Evolutionary conservation across 2,113 vertebrate genomes (phyloP).

Genomic region (Lepus timidus): DNA sequence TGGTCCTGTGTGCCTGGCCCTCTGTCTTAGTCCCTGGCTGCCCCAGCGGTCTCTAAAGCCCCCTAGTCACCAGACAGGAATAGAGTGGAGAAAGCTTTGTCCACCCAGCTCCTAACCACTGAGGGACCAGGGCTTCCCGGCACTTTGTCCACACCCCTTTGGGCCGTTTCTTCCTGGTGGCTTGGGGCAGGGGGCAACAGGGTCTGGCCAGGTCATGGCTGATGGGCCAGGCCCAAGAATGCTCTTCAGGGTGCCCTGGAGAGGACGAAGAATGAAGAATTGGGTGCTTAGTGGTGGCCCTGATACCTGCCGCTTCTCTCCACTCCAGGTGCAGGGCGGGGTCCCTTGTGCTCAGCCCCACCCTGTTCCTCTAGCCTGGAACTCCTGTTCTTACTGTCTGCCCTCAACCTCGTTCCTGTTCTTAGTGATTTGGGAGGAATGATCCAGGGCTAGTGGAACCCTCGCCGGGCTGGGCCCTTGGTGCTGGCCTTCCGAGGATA

Average conservation of each 20-base stretch:
- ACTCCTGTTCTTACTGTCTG: conserved; percentile 53
- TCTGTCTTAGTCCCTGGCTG: background rate
- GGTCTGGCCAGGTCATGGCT: background rate
- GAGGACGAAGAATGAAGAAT: background rate
- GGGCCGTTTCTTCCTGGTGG: background rate
- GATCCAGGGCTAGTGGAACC: background rate
- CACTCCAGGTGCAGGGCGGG: conserved; percentile 46
- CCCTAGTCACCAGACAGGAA: background rate
- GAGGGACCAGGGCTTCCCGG: background rate
- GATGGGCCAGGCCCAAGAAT: background rate
- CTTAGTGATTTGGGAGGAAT: background rate
- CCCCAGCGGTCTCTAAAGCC: conserved; percentile 11
- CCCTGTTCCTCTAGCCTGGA: background rate
- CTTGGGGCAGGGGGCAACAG: background rate
- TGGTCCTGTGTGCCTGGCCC: background rate
- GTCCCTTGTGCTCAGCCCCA: background rate
- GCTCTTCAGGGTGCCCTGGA: background rate
- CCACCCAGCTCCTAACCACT: background rate
- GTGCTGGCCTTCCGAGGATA: background rate
- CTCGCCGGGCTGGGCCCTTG: background rate
- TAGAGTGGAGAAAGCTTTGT: background rate
- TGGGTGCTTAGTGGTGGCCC: background rate
- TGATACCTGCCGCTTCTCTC: background rate
- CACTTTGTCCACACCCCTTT: background rate
- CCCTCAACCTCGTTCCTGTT: background rate